Evolutionary conservation across 2,113 vertebrate genomes (phyloP).

Genomic region (Marmota flaviventris): DNA sequence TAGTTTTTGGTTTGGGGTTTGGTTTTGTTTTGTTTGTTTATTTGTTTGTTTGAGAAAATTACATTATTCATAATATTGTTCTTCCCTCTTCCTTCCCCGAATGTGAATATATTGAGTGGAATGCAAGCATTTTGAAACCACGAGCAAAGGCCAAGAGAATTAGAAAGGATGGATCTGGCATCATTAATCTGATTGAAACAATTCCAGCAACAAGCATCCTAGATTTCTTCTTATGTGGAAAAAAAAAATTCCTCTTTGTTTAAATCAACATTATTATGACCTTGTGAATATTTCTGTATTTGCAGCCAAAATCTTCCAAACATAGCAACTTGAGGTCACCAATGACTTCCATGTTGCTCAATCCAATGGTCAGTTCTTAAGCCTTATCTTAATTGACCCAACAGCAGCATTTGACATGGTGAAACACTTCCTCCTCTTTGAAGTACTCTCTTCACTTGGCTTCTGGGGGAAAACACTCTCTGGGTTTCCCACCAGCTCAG

Average conservation of each 20-base stretch:
- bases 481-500: neutral
- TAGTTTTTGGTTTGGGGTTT: neutral
- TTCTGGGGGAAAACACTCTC: neutral
- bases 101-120: neutral
- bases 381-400: neutral
- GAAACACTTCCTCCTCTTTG: neutral
- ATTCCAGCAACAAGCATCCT: neutral
- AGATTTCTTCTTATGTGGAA: neutral
- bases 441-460: neutral
- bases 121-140: neutral
- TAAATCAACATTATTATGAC: neutral
- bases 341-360: no score
- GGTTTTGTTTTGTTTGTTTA: no score
- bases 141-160: neutral
- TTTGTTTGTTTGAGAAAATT: neutral
- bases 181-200: neutral
- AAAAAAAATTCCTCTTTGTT: neutral
- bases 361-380: neutral
- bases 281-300: neutral
- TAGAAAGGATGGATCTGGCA: neutral
- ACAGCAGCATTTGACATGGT: no score
- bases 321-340: neutral
- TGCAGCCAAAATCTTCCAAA: neutral
- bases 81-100: neutral
- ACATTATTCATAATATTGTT: neutral